Evolutionary conservation across 1,140 invertebrate genomes (phyloP), one percentile per base, ranked within the genome.

Genomic region (Macrobrachium nipponense): DNA sequence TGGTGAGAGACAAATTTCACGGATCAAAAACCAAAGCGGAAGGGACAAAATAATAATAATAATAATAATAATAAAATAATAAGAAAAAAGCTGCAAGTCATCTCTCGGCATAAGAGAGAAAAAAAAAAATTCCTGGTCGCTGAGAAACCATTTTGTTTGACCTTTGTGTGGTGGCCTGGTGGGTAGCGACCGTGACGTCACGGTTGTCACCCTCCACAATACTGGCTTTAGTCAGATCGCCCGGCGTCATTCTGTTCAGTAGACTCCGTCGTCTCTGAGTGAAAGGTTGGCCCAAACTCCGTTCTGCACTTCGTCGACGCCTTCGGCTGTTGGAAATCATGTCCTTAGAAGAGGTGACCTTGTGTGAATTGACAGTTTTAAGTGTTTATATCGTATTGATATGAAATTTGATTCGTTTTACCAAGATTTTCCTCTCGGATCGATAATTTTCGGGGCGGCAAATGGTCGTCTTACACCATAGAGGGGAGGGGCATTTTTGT

Each of bases 341-440:
- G 68, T 70, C 68, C 27, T 43, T 70, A 43, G 68, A 70, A 70
- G 68, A 70, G 68, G 68, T 70, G 11, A 4, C 23, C 27, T 70
- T 7, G 11, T 43, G 27, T 10, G 15, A 12, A 27, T 27, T 66
- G 5, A 8, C 1, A 36, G 18, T 66, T 14, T 27, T 66, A 15
- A 20, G 18, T 70, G 17, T 27, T 27, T 27, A n/a, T 14, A 15
- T 15, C 17, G 7, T 5, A 14, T 23, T 20, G 14, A 27, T 15
- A 70, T 23, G n/a, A n/a, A n/a, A 27, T 15, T n/a, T 0, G 6
- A 4, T 36, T 36, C 23, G 5, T 20, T 11, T 68, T 14, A 10
- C n/a, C 5, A 2, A 0, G 15, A 43, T 0, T 20, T 70, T 70
- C 12, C 20, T 18, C 66, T 68, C 23, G 12, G 36, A 20, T 68